Evolutionary conservation across 2,888 invertebrate species (phyloP), one percentile per base, ranked within the genome.

Genomic region (Eudasyphora cyanicolor): DNA sequence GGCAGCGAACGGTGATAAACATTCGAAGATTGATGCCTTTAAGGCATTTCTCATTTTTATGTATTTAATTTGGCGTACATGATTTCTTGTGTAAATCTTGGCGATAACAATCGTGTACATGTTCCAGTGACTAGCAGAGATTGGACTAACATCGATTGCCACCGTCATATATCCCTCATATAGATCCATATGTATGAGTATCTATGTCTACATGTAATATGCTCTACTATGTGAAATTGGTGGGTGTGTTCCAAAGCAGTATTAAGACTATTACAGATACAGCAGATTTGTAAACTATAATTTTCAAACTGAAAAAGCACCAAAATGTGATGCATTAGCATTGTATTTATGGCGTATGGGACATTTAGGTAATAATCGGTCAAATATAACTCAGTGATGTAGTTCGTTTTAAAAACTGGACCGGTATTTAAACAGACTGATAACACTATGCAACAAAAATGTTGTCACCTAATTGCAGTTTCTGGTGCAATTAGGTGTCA

Each of bases 231-330:
- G 54, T 49, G 24, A 71, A 73, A 87, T 86, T 86, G 85, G 83
- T 85, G 82, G 83, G 86, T 86, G 87, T 85, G 86, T 81, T 32
- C 27, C 7, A 79, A 49, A 78, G 73, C 51, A 75, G 82, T 69
- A 62, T 76, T 78, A 45, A 78, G 49, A 79, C 77, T 74, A 78
- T 49, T 69, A 57, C 38, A 49, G 24, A 62, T 64, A 29, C 27
- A 60, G 14, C 6, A 57, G 73, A 57, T 73, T 73, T 60, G 57
- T 42, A 60, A 60, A 8, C 57, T 73, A 73, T 73, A 73, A 73
- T 73, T 71, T 35, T 32, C 7, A 45, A 75, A 17, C n/a, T 38
- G 21, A 21, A 60, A 62, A 19, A 38, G 62, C 62, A 27, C 57
- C 27, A 57, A 14, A 45, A 45, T 12, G n/a, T n/a, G n/a, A n/a